Conservation (phyloP, 2,888 invertebrate genomes). For the Escarpia spicata region DNA sequence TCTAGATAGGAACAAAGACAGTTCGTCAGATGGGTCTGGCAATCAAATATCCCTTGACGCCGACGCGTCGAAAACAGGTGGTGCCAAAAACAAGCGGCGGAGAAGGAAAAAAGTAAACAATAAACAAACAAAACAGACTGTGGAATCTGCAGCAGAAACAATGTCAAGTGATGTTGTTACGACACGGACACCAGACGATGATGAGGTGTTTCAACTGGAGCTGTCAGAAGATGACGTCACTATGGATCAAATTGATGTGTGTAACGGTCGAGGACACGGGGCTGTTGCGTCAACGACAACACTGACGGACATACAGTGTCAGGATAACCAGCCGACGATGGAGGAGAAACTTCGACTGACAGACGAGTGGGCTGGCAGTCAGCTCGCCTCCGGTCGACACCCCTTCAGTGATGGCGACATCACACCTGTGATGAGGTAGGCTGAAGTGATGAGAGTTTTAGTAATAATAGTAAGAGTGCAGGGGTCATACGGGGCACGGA, state of each 20-base stretch:
- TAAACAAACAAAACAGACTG: neutral
- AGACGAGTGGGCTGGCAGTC: constrained; percentile 44
- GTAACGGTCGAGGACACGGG: neutral
- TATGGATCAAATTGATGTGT: neutral
- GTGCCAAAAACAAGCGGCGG: constrained; percentile 41
- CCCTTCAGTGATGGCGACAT: constrained; percentile 95
- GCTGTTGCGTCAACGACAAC: neutral
- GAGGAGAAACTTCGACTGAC: constrained; percentile 35
- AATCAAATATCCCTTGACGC: neutral
- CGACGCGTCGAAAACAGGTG: constrained; percentile 36
- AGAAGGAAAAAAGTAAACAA: neutral
- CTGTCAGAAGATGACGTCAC: constrained; percentile 55
- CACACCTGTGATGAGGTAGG: constrained; percentile 75
- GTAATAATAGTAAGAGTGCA: no score
- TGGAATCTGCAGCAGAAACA: neutral
- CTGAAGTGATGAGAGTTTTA: neutral
- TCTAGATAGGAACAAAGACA: constrained; percentile 20
- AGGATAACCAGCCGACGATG: constrained; percentile 32
- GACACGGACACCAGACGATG: constrained; percentile 21
- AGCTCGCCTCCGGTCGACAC: constrained; percentile 66
- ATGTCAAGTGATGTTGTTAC: neutral
- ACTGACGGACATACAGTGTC: neutral
- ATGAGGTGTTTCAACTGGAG: constrained; percentile 56
- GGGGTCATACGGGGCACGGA: no score
- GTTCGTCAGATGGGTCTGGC: neutral